A percentile compares a stretch with the other conserved stretches of the same genome.
Evolutionary conservation across 2,797 vertebrate species (phyloP).

Genomic region (Sarcophilus harrisii): DNA sequence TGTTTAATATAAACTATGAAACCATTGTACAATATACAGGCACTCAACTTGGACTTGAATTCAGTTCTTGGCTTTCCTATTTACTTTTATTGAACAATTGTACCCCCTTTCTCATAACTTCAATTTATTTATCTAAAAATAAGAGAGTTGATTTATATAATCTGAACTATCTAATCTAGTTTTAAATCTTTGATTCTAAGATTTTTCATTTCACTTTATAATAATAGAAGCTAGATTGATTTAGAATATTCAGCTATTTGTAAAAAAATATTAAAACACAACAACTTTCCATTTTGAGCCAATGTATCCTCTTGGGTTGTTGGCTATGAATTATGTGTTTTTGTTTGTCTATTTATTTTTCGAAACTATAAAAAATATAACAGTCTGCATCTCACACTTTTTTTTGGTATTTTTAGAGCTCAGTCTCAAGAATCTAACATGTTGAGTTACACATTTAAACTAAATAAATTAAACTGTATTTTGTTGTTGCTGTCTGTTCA

Average conservation of each 20-base stretch:
- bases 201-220: background rate
- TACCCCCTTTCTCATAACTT: background rate
- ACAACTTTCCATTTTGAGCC: background rate
- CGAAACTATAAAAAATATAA: too few relatives aligned
- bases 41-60: background rate
- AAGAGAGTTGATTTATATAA: background rate
- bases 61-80: background rate
- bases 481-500: background rate
- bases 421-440: background rate
- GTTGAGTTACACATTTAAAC: background rate
- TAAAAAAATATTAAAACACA: background rate
- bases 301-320: background rate
- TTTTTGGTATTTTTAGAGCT: background rate
- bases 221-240: background rate
- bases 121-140: background rate
- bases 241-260: background rate
- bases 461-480: background rate
- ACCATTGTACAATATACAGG: background rate
- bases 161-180: background rate
- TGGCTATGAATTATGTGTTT: background rate
- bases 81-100: background rate
- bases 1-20: constrained; percentile 20
- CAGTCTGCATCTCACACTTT: background rate
- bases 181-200: background rate
- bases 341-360: too few relatives aligned